Conservation (phyloP, 2,113 vertebrate species). For the Tychaedon coryphoeus region DNA sequence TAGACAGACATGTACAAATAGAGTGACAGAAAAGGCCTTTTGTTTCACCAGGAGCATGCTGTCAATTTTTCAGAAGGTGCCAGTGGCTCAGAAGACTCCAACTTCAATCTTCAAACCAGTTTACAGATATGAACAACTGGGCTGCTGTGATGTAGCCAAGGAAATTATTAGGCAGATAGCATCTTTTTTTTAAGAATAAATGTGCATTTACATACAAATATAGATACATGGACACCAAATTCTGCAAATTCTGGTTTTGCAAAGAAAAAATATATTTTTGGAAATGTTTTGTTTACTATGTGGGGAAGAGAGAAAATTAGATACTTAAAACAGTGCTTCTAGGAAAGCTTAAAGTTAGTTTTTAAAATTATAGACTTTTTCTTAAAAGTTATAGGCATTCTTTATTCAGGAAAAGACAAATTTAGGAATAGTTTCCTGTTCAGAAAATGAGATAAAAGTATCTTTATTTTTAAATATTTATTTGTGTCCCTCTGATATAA, state of each 20-base stretch:
- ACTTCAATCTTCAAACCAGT: neutral
- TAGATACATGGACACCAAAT: neutral
- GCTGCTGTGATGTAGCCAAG: neutral
- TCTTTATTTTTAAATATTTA: accelerated
- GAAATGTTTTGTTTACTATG: neutral
- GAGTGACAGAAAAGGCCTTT: neutral
- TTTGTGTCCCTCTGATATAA: neutral
- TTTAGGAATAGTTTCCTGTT: neutral
- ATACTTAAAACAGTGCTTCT: neutral
- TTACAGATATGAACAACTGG: neutral
- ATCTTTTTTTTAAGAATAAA: neutral
- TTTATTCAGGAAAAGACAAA: neutral
- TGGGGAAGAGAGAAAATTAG: neutral
- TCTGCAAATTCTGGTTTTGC: neutral
- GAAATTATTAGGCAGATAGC: neutral
- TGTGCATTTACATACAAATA: neutral
- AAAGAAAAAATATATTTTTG: neutral
- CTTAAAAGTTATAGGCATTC: neutral
- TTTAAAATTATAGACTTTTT: neutral
- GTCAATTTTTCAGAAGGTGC: neutral
- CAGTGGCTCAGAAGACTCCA: neutral
- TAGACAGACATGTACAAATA: neutral
- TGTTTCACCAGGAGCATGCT: neutral
- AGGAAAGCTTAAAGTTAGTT: neutral
- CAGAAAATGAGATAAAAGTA: neutral